phyloP scores from a whole-genome alignment of 2,113 vertebrate species.

The Pachycephala philippinensis region DNA sequence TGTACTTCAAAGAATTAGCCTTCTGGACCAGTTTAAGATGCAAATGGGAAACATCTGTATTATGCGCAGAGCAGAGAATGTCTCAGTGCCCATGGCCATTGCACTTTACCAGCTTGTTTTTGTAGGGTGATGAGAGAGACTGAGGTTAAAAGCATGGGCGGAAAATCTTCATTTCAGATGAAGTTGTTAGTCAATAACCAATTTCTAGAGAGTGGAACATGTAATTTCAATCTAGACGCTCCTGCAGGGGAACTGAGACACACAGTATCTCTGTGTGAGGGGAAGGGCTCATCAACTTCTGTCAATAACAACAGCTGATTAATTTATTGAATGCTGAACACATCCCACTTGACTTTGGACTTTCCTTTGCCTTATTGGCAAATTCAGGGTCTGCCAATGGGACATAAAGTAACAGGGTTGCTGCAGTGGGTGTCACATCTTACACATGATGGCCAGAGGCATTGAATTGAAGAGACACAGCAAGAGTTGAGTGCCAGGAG shows the following conservation, averaged over 20 bases:
- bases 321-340: not conserved
- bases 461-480: not conserved
- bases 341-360: not conserved
- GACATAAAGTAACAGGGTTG: not conserved
- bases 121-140: not conserved
- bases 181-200: not conserved
- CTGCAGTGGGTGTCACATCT: not conserved
- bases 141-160: not conserved
- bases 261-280: not conserved
- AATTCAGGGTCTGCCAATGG: not conserved
- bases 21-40: not conserved
- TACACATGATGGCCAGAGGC: not conserved
- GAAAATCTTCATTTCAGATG: not conserved
- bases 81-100: not conserved
- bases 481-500: not conserved
- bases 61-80: not conserved
- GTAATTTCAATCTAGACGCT: not conserved
- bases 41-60: fast-evolving
- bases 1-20: not conserved
- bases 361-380: not conserved
- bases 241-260: not conserved
- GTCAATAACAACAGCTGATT: not conserved
- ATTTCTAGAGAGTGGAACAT: not conserved
- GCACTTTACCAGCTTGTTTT: not conserved
- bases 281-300: not conserved